phyloP scores from a whole-genome alignment of 2,113 vertebrate genomes.

The Corythaeola cristata region DNA sequence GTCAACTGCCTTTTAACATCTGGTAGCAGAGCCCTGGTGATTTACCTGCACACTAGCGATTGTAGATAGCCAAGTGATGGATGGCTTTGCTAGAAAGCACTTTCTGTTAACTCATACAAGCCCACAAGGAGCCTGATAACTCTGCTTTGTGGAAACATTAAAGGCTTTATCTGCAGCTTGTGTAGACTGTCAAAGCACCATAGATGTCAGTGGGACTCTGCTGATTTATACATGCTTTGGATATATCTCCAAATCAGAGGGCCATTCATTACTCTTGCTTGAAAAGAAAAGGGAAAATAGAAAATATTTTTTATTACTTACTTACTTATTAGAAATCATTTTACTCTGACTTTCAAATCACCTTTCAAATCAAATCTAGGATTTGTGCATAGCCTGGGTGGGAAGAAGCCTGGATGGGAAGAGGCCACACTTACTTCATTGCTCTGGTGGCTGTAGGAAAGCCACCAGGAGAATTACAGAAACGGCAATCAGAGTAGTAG shows the following conservation, averaged over 20 bases:
- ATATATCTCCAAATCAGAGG: background rate
- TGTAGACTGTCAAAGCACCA: slow-evolving; percentile 8
- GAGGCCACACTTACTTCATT: background rate
- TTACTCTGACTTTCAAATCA: background rate
- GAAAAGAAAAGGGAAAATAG: background rate
- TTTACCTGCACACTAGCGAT: slow-evolving; percentile 43
- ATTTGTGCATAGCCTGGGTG: background rate
- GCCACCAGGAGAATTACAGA: background rate
- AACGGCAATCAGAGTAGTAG: background rate
- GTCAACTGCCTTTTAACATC: slow-evolving; percentile 68
- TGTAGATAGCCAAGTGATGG: slow-evolving; percentile 53
- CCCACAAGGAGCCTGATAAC: slow-evolving; percentile 34
- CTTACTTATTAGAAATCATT: background rate
- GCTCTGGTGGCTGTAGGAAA: background rate
- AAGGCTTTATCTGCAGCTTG: slow-evolving; percentile 47
- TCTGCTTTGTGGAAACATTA: slow-evolving; percentile 37
- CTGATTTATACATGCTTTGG: slow-evolving; percentile 10
- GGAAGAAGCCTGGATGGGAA: background rate
- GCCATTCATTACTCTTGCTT: background rate
- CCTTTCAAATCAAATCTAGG: background rate
- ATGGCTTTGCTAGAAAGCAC: slow-evolving; percentile 36
- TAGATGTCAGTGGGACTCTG: background rate
- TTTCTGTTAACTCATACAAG: slow-evolving; percentile 52
- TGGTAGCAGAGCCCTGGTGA: slow-evolving; percentile 60
- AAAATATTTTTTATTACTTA: background rate